Evolutionary conservation across 2,113 vertebrate species (phyloP).

Genomic region (Bos javanicus): DNA sequence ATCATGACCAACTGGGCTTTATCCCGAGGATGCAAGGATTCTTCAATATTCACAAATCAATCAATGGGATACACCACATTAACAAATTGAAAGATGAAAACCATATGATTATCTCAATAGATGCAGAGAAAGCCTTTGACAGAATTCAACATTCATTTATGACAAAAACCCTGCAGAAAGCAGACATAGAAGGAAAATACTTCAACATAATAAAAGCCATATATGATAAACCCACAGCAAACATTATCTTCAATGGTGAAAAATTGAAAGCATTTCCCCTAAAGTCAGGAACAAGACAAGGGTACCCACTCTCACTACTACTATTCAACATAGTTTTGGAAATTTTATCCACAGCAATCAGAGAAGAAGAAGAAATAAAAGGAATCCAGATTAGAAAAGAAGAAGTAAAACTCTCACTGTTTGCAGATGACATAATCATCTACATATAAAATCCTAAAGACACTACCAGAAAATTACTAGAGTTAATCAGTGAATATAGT

Average conservation of each 20-base stretch:
- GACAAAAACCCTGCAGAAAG: background rate
- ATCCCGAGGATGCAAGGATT: background rate
- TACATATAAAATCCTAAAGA: background rate
- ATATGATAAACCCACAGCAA: background rate
- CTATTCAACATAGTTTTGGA: background rate
- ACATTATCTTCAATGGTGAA: background rate
- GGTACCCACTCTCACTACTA: background rate
- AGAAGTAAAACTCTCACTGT: background rate
- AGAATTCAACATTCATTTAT: background rate
- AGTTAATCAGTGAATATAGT: too few species aligned
- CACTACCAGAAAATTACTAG: background rate
- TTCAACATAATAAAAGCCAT: background rate
- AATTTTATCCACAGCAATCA: background rate
- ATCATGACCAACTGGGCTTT: background rate
- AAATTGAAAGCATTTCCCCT: background rate
- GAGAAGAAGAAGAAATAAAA: background rate
- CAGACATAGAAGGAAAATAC: background rate
- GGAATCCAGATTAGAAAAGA: background rate
- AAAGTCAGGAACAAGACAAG: background rate
- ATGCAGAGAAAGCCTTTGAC: background rate
- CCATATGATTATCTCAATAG: background rate
- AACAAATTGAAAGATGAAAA: background rate
- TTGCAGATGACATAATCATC: background rate
- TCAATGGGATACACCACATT: background rate
- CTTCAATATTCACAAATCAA: background rate